Base-by-base conservation (phyloP, 2,113 vertebrate genomes). In the Chiloscyllium plagiosum region DNA sequence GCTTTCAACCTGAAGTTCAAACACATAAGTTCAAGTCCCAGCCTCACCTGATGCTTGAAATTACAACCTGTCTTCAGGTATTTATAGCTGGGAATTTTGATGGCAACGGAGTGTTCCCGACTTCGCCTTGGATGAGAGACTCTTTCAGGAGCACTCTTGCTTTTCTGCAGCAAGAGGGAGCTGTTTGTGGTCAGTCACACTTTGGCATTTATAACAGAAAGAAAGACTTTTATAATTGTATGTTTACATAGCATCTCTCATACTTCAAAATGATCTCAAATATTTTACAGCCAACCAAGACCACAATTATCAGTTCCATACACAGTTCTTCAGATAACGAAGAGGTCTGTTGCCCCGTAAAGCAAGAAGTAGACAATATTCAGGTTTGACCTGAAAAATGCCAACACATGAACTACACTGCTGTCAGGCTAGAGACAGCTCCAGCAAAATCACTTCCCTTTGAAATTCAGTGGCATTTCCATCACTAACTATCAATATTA, bases 1-100 rank as follows among this genome's bases (percentile, higher is more conserved):
- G 89, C 89, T 93, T 93, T 93, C 61, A 93, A 93, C 89, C 89
- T 19, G 19, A 17, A 93, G 89, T 93, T 93, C 61, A 93, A 93
- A 93, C 33, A n/a, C 89, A 12, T 37, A 2, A 66, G 61, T n/a
- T 93, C 89, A 93, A n/a, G 6, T 66, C n/a, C 61, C 61, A 66
- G 19, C 61, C 61, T 93, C 33, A 66, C 89, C 89, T 66, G 19
- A 66, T 93, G 89, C 19, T 65, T 68, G 89, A 66, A 93, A 93
- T 93, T 93, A 93, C 65, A 68, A 68, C 61, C 33, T 68, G 61
- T 66, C 89, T n/a, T 93, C 2, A 19, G 17, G 61, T 65, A 22
- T 66, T 93, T 93, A 68, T 93, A 92, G 61, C 33, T 19, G 61
- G 61, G 56, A 33, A 37, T 33, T 15, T 8, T 93, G 61, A 66